Conservation (phyloP, 1,140 invertebrate species). For the Spodoptera litura region DNA sequence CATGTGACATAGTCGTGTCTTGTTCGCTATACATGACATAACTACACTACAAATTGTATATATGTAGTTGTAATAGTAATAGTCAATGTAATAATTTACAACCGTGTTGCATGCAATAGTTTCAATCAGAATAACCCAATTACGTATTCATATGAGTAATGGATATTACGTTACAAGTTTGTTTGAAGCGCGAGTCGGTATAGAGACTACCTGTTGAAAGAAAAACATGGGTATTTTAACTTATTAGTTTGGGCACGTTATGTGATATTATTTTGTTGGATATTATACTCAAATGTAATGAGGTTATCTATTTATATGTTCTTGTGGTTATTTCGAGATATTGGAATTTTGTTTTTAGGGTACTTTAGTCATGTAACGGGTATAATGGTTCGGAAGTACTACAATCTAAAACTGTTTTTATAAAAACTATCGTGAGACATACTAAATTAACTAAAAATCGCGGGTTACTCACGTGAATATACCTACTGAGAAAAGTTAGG, state of each 20-base stretch:
- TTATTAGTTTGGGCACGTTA: constrained; percentile 1
- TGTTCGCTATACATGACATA: neutral
- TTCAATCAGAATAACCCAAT: neutral
- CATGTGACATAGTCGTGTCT: constrained; percentile 17
- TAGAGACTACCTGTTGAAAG: constrained; percentile 23
- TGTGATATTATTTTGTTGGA: neutral
- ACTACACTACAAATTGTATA: neutral
- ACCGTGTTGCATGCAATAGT: neutral
- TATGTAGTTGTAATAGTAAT: neutral
- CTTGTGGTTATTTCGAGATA: neutral
- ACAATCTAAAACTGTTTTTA: too few species aligned
- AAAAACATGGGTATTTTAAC: neutral
- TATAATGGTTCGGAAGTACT: too few species aligned
- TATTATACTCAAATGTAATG: constrained; percentile 4
- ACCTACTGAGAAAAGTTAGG: too few species aligned
- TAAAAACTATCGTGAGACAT: too few species aligned
- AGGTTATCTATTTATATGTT: neutral
- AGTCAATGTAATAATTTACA: too few species aligned
- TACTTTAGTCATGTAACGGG: too few species aligned
- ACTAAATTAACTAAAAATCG: too few species aligned
- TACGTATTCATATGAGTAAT: constrained; percentile 16
- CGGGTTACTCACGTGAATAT: too few species aligned
- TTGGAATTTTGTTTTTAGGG: neutral
- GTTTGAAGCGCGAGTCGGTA: neutral
- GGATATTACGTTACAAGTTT: neutral